A percentile compares a stretch with the other conserved stretches of the same genome.
phyloP scores from a whole-genome alignment of 2,888 invertebrate species.

The Apamea monoglypha region DNA sequence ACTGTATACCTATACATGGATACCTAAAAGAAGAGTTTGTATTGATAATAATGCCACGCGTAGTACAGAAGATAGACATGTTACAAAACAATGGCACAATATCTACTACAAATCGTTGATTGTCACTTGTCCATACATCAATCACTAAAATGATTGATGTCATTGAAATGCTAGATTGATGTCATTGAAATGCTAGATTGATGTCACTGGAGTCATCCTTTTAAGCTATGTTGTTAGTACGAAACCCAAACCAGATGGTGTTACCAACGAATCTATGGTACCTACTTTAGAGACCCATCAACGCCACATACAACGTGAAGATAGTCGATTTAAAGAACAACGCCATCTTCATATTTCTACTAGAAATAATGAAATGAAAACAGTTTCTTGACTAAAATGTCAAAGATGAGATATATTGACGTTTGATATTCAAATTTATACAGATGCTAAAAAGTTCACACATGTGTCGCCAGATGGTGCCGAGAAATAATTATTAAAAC shows the following conservation, averaged over 20 bases:
- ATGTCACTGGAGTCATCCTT: slow-evolving; percentile 21
- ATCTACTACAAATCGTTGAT: slow-evolving; percentile 31
- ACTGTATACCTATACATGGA: not conserved
- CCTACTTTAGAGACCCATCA: not conserved
- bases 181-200: slow-evolving; percentile 26
- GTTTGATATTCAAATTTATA: slow-evolving; percentile 34
- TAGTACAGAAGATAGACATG: slow-evolving; percentile 8
- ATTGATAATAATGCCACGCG: slow-evolving; percentile 1
- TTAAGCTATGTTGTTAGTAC: not conserved
- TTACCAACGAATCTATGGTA: not conserved
- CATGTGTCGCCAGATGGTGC: slow-evolving; percentile 56
- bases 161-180: slow-evolving; percentile 23
- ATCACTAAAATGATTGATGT: slow-evolving; percentile 18
- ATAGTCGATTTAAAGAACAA: slow-evolving; percentile 19
- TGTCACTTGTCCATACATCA: slow-evolving; percentile 36
- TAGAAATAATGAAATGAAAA: slow-evolving; percentile 24
- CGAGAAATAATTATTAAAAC: not conserved
- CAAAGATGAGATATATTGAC: slow-evolving; percentile 11
- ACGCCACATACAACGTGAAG: not conserved
- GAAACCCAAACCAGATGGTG: not conserved
- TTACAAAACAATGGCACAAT: slow-evolving; percentile 28
- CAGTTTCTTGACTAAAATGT: slow-evolving; percentile 11
- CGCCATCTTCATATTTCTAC: slow-evolving; percentile 57
- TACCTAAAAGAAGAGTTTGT: slow-evolving; percentile 9
- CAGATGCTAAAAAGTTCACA: slow-evolving; percentile 20